Evolutionary conservation across 2,113 vertebrate species (phyloP).

Genomic region (Urocolius indicus): DNA sequence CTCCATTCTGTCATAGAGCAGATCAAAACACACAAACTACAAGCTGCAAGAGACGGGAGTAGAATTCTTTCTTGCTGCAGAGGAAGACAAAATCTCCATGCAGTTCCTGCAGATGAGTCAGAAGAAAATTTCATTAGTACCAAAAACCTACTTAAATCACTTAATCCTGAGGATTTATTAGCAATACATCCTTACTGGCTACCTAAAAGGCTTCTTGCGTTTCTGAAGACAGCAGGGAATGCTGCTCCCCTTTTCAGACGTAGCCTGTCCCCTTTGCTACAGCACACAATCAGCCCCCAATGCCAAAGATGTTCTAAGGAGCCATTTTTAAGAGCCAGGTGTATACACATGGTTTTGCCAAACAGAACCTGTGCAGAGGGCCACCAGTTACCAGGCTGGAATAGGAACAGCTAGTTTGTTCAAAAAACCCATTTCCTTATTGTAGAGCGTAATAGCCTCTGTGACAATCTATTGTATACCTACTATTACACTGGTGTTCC

Average conservation of each 20-base stretch:
- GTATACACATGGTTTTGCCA: rapidly evolving
- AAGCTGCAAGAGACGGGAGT: background rate
- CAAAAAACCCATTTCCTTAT: background rate
- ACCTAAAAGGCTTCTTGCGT: background rate
- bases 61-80: background rate
- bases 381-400: background rate
- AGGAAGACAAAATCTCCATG: background rate
- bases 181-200: background rate
- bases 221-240: background rate
- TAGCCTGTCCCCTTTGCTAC: background rate
- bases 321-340: background rate
- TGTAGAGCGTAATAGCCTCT: background rate
- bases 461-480: background rate
- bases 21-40: background rate
- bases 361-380: background rate
- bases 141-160: background rate
- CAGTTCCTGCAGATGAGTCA: background rate
- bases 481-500: background rate
- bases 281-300: background rate
- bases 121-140: background rate
- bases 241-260: background rate
- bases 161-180: background rate
- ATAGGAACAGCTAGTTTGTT: no score
- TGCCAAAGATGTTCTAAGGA: background rate
- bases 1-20: background rate